These are phyloP conservation scores for Phoebastria nigripes DNA, from an alignment of 2,797 vertebrate genomes.

Conservation along the genomic window DNA sequence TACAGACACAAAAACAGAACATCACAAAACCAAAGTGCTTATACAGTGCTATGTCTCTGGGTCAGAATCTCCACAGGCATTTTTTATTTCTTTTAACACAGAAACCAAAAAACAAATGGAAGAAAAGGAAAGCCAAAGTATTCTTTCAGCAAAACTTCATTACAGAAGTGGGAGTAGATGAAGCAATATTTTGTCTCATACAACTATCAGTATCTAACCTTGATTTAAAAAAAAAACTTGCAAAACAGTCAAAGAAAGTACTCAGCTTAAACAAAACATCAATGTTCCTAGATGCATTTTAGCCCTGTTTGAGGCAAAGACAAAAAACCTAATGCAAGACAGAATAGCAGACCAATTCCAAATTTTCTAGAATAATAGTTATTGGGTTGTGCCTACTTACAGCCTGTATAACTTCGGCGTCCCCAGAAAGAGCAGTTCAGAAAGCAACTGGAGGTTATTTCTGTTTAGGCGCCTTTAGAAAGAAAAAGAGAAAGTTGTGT, in stretches of 20 bases:
- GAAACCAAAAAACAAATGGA: neutral
- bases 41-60: neutral
- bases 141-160: neutral
- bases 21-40: neutral
- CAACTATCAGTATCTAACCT: neutral
- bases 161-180: neutral
- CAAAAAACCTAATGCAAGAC: neutral
- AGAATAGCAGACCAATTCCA: neutral
- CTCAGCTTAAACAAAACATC: neutral
- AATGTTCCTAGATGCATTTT: neutral
- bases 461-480: constrained; percentile 91
- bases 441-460: constrained; percentile 96
- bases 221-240: neutral
- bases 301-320: neutral
- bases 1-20: neutral
- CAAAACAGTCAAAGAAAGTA: neutral
- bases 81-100: neutral
- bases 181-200: neutral
- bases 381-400: constrained; percentile 80
- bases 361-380: neutral
- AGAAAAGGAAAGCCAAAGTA: neutral
- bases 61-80: neutral
- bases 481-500: constrained; percentile 73
- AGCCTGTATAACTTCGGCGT: constrained; percentile 94
- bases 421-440: constrained; percentile 95